A percentile compares a stretch with the other conserved stretches of the same genome.
Conservation (phyloP, 2,797 vertebrate genomes). For the Hylomyscus alleni region DNA sequence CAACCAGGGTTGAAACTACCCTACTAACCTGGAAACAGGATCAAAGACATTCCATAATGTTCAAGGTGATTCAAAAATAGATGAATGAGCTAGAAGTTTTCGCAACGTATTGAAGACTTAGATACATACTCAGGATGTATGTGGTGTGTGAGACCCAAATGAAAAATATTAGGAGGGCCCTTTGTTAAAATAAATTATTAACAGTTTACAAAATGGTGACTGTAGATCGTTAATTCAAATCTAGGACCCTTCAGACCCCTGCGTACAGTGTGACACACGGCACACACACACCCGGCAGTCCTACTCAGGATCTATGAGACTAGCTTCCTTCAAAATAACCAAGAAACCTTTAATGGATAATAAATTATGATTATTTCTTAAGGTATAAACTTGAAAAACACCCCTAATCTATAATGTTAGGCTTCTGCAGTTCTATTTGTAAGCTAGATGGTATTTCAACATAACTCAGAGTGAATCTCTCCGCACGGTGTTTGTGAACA, state of each 20-base stretch:
- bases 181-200: background rate
- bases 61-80: background rate
- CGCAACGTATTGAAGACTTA: background rate
- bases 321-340: background rate
- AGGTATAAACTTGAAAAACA: constrained; percentile 31
- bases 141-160: background rate
- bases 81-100: background rate
- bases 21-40: constrained; percentile 2
- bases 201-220: background rate
- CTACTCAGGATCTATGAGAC: background rate
- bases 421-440: background rate
- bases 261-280: background rate
- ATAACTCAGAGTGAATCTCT: background rate
- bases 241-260: background rate
- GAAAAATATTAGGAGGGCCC: background rate
- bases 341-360: background rate
- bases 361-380: constrained; percentile 36
- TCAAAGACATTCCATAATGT: background rate
- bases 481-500: background rate
- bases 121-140: background rate
- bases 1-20: background rate
- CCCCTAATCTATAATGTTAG: background rate
- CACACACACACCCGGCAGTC: background rate
- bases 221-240: background rate
- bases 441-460: background rate